These are phyloP conservation scores for Oryzaephilus surinamensis DNA, from an alignment of 1,140 invertebrate genomes.

Conservation along the genomic window DNA sequence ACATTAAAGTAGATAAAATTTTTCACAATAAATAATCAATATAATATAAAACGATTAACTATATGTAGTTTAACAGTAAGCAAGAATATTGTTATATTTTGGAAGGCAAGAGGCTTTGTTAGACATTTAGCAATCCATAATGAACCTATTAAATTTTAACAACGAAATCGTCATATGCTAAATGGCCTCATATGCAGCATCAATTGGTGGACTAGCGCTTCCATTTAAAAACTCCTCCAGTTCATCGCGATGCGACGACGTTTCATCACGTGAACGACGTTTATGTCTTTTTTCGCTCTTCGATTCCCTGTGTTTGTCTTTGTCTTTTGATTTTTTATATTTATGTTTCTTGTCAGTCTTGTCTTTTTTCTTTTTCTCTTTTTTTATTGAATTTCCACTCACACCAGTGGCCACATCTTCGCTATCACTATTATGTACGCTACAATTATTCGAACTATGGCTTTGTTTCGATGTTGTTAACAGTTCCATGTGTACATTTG, in stretches of 20 bases:
- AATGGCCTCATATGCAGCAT: slow-evolving; percentile 48
- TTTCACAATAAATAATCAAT: too few relatives aligned
- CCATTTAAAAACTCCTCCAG: slow-evolving; percentile 58
- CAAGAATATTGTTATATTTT: too few relatives aligned
- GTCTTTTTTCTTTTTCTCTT: slow-evolving; percentile 46
- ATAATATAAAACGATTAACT: too few relatives aligned
- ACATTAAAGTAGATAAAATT: too few relatives aligned
- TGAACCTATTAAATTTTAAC: too few relatives aligned
- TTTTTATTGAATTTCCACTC: slow-evolving; percentile 33
- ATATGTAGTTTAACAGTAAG: too few relatives aligned
- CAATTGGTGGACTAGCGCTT: slow-evolving; percentile 35
- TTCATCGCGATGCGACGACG: slow-evolving; percentile 41
- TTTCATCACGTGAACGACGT: slow-evolving; percentile 36
- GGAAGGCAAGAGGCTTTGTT: too few relatives aligned
- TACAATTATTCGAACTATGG: slow-evolving; percentile 37
- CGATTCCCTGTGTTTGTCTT: slow-evolving; percentile 37
- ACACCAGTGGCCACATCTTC: slow-evolving; percentile 27
- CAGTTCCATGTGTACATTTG: slow-evolving; percentile 45
- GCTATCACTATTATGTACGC: slow-evolving; percentile 35
- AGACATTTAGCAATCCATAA: too few relatives aligned
- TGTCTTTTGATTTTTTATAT: slow-evolving; percentile 40
- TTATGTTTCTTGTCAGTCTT: slow-evolving; percentile 47
- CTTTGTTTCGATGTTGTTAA: slow-evolving; percentile 38
- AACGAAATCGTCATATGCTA: slow-evolving; percentile 29
- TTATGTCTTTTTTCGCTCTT: slow-evolving; percentile 33